Base-by-base conservation (phyloP, 2,113 vertebrate species). In the Paedocypris sp. region DNA sequence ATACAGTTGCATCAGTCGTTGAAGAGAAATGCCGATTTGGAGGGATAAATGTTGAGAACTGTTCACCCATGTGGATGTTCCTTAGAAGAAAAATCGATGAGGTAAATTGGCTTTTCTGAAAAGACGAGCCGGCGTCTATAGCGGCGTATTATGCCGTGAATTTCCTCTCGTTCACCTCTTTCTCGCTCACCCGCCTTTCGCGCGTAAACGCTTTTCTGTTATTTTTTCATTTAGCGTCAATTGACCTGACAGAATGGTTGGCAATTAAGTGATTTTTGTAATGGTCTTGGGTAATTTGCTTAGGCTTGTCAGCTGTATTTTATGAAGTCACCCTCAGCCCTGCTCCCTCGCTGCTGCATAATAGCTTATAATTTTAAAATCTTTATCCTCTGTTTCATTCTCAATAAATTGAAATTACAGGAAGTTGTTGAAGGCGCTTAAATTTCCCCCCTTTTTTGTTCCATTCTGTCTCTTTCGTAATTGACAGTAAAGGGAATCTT, bases 331-430 rank as follows among this genome's bases (percentile, higher is more conserved):
- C 82, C 84, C 88, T 88, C 86, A 87, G 80, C 85, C 84, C 80
- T 84, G 80, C 78, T 69, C 84, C 88, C 84, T 84, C 89, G 88
- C 83, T 88, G 65, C 76, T 80, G 83, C 89, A 94, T 94, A 98
- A 98, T 97, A 90, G 91, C 87, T 95, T 90, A 91, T 94, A 91
- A 97, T 97, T 97, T 95, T 86, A 81, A 94, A 97, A 94, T 93
- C 91, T 92, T 94, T 92, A 88, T 90, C 91, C 90, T 93, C 90
- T 87, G 89, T 92, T 96, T 93, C 88, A 87, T 86, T 90, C 89
- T 95, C 92, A 95, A 95, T 94, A 94, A 94, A 94, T 94, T 79
- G 87, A 91, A 97, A 98, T 98, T 97, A 95, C 93, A 93, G 92
- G 91, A 97, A 96, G 92, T 98, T 91, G 90, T 93, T 91, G 87